A percentile compares a stretch with the other conserved stretches of the same genome.
Evolutionary conservation across 1,140 invertebrate species (phyloP).

Genomic region (Bombus ignitus): DNA sequence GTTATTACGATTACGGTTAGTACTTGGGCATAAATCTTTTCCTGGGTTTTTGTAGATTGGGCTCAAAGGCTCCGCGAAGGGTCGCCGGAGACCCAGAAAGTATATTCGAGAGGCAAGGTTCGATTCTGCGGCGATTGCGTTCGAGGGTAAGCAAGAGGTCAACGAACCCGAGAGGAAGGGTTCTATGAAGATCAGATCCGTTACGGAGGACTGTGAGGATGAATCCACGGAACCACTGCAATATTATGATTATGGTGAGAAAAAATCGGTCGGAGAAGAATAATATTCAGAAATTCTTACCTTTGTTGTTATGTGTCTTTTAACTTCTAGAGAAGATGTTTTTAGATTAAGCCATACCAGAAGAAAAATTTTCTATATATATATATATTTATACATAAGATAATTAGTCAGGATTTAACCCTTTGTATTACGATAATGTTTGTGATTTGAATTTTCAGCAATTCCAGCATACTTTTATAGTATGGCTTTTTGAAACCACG

Average conservation of each 20-base stretch:
- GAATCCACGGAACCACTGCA: slow-evolving; percentile 55
- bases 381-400: too few species aligned
- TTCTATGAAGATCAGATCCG: slow-evolving; percentile 39
- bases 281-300: not conserved
- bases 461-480: too few species aligned
- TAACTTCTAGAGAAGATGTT: not conserved
- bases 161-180: slow-evolving; percentile 30
- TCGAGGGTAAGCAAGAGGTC: slow-evolving; percentile 37
- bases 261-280: slow-evolving; percentile 18
- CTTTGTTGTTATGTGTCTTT: not conserved
- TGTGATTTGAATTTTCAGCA: too few species aligned
- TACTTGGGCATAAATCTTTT: slow-evolving; percentile 48
- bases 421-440: too few species aligned
- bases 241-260: slow-evolving; percentile 72
- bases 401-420: too few species aligned
- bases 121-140: slow-evolving; percentile 16
- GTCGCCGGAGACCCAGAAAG: slow-evolving; percentile 32
- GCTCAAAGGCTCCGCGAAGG: slow-evolving; percentile 12
- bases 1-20: slow-evolving; percentile 72
- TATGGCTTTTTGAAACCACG: too few species aligned
- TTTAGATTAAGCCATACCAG: not conserved
- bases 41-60: slow-evolving; percentile 59
- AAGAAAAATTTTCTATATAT: too few species aligned
- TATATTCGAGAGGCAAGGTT: slow-evolving; percentile 22
- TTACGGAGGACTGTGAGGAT: slow-evolving; percentile 59